phyloP scores from a whole-genome alignment of 37 sponge, comb jelly and placozoan genomes.

The Mnemiopsis leidyi region DNA sequence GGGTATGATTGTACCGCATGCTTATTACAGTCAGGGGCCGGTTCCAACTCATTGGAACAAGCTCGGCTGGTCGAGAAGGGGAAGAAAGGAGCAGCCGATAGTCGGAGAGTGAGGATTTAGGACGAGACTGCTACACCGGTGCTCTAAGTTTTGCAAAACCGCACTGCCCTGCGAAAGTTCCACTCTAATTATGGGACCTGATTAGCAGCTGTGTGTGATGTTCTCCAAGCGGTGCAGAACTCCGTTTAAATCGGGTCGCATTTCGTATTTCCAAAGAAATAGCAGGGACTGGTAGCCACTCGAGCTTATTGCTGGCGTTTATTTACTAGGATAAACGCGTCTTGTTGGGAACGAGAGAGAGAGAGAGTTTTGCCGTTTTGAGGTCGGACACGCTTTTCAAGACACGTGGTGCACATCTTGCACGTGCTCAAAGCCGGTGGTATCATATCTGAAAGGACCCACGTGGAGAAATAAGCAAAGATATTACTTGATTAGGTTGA shows the following conservation, averaged over 20 bases:
- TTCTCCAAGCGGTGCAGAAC: background rate
- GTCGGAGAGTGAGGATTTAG: no score
- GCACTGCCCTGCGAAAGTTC: background rate
- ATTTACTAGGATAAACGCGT: background rate
- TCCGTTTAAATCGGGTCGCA: background rate
- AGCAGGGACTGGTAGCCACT: background rate
- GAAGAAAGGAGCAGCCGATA: no score
- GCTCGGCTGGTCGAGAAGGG: no score
- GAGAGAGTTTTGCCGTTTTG: background rate
- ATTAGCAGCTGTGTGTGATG: background rate
- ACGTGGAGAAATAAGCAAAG: no score
- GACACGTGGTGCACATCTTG: background rate
- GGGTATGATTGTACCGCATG: background rate
- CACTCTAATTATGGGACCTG: background rate
- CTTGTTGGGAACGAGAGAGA: no score
- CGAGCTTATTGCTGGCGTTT: no score
- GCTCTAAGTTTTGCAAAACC: background rate
- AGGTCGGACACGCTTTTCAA: background rate
- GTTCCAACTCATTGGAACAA: background rate
- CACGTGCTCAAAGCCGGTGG: no score
- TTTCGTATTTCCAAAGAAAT: background rate
- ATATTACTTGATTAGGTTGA: no score
- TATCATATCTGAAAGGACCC: no score
- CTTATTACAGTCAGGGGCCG: background rate
- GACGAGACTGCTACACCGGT: no score